Conservation (phyloP, 2,797 vertebrate genomes). For the Lutjanus campechanus region DNA sequence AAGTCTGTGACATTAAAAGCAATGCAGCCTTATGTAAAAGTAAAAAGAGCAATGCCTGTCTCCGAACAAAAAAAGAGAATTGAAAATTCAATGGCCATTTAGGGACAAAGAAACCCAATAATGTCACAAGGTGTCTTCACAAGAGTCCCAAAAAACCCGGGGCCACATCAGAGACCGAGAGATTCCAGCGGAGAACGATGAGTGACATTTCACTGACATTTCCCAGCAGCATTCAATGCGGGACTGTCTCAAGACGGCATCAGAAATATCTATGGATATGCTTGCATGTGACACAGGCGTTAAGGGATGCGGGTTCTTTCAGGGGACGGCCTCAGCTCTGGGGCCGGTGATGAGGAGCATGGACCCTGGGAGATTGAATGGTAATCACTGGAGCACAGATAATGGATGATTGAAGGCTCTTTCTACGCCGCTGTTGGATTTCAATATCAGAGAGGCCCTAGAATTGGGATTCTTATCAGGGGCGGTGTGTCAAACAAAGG, state of each 20-base stretch:
- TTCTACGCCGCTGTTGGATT: constrained; percentile 86
- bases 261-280: constrained; percentile 84
- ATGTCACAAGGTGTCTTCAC: constrained; percentile 75
- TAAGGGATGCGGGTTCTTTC: constrained; percentile 81
- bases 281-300: constrained; percentile 78
- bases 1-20: constrained; percentile 80
- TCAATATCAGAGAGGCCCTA: constrained; percentile 89
- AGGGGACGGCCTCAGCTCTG: constrained; percentile 78
- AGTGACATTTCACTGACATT: constrained; percentile 91
- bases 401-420: constrained; percentile 89
- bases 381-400: constrained; percentile 88
- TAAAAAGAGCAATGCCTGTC: constrained; percentile 49
- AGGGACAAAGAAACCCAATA: constrained; percentile 72
- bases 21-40: constrained; percentile 34
- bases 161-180: constrained; percentile 75
- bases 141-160: constrained; percentile 65
- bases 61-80: constrained; percentile 46
- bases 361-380: constrained; percentile 85
- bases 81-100: constrained; percentile 69
- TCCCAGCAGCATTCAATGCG: constrained; percentile 80
- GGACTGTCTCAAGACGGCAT: constrained; percentile 71
- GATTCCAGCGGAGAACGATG: constrained; percentile 78
- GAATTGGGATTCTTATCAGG: constrained; percentile 90
- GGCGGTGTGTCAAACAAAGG: constrained; percentile 86
- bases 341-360: constrained; percentile 80